A percentile compares a stretch with the other conserved stretches of the same genome.
Evolutionary conservation across 1,140 invertebrate species (phyloP).

Genomic region (Heterodera carotae): DNA sequence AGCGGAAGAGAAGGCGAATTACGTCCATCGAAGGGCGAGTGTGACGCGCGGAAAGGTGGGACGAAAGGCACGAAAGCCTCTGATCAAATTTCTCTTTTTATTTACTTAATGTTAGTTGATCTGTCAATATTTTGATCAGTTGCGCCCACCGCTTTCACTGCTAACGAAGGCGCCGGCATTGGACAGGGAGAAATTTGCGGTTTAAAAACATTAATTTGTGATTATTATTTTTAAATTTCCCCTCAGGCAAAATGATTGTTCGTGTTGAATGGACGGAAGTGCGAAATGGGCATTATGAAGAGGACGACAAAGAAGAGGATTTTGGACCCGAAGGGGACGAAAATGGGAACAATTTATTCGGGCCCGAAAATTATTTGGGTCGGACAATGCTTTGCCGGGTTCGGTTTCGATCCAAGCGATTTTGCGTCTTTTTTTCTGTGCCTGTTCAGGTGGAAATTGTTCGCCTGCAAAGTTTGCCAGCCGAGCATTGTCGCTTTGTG

Average conservation of each 20-base stretch:
- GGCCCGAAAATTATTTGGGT: constrained; percentile 9
- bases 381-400: constrained; percentile 7
- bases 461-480: constrained; percentile 86
- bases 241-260: constrained; percentile 58
- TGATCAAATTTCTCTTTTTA: no score
- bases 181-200: constrained; percentile 74
- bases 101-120: no score
- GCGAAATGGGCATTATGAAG: not conserved
- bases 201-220: not conserved
- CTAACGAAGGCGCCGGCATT: no score
- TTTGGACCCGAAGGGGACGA: constrained; percentile 25
- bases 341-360: not conserved
- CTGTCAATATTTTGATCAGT: no score
- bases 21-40: constrained; percentile 97
- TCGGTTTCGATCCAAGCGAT: not conserved
- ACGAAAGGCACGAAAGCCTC: no score
- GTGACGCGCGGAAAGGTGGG: constrained; percentile 86
- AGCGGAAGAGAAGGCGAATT: constrained; percentile 94
- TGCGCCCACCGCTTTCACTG: no score
- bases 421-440: no score
- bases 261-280: constrained; percentile 43
- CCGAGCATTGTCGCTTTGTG: constrained; percentile 89
- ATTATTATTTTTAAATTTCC: not conserved
- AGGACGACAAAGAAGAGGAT: constrained; percentile 8
- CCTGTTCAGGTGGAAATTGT: constrained; percentile 78